These are phyloP conservation scores for Protula sp. DNA, from an alignment of 2,888 invertebrate genomes.

Conservation along the genomic window DNA sequence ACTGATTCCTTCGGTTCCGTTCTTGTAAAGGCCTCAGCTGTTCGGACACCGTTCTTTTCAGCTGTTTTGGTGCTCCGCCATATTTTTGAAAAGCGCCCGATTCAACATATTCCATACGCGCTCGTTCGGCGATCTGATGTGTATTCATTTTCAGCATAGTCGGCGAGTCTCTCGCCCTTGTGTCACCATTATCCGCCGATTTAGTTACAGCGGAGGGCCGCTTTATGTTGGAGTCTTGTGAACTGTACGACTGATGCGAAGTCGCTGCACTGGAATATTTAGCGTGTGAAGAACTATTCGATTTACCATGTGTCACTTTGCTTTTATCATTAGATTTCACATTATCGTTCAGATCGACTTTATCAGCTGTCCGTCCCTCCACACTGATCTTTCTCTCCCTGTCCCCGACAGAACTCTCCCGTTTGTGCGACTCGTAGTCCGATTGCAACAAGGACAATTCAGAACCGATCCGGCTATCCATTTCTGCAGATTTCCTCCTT, in stretches of 20 bases:
- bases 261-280: neutral
- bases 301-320: neutral
- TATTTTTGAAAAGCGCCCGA: neutral
- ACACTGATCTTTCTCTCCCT: neutral
- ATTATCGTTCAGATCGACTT: neutral
- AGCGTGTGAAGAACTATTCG: neutral
- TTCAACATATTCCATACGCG: neutral
- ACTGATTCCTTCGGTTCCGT: neutral
- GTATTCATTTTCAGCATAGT: neutral
- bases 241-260: neutral
- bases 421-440: neutral
- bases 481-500: neutral
- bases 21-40: neutral
- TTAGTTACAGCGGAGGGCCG: too few relatives aligned
- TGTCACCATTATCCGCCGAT: too few relatives aligned
- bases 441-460: neutral
- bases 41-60: neutral
- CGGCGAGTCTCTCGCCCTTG: neutral
- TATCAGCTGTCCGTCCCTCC: neutral
- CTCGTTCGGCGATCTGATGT: neutral
- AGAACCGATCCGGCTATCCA: neutral
- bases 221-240: neutral
- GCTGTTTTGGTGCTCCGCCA: neutral
- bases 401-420: neutral
- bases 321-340: neutral